Evolutionary conservation across 2,888 invertebrate genomes (phyloP).

Genomic region (Lypha dubia): DNA sequence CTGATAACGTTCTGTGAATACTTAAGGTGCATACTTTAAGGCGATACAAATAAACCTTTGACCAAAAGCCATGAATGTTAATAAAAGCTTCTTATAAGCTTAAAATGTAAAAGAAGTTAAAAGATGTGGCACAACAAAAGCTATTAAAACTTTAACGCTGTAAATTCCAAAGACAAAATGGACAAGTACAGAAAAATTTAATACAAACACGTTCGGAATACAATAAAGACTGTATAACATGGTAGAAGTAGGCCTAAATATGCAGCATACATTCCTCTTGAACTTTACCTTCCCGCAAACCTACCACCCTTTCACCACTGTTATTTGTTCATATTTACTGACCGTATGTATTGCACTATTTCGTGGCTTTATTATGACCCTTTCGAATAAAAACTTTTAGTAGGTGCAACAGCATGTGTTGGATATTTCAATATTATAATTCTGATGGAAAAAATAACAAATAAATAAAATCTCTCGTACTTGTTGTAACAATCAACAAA

Average conservation of each 20-base stretch:
- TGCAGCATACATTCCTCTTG: neutral
- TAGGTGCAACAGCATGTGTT: neutral
- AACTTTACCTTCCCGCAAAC: neutral
- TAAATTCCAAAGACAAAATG: no score
- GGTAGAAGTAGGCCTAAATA: neutral
- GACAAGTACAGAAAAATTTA: no score
- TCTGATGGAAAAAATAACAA: neutral
- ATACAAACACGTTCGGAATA: no score
- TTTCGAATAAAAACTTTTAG: slow-evolving; percentile 1
- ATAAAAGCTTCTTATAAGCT: no score
- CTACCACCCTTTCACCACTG: neutral
- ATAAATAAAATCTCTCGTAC: slow-evolving; percentile 13
- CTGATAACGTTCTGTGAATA: no score
- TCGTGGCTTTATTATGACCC: slow-evolving; percentile 46
- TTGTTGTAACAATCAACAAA: slow-evolving; percentile 9
- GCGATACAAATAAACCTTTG: no score
- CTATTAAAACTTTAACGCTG: no score
- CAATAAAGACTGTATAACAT: no score
- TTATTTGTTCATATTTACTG: neutral
- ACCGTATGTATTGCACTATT: slow-evolving; percentile 4
- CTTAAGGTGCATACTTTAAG: no score
- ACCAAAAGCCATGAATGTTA: no score
- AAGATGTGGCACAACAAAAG: no score
- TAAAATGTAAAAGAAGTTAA: no score
- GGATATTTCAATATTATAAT: neutral